phyloP scores from a whole-genome alignment of 2,888 invertebrate genomes.

The Trachelus tabidus region DNA sequence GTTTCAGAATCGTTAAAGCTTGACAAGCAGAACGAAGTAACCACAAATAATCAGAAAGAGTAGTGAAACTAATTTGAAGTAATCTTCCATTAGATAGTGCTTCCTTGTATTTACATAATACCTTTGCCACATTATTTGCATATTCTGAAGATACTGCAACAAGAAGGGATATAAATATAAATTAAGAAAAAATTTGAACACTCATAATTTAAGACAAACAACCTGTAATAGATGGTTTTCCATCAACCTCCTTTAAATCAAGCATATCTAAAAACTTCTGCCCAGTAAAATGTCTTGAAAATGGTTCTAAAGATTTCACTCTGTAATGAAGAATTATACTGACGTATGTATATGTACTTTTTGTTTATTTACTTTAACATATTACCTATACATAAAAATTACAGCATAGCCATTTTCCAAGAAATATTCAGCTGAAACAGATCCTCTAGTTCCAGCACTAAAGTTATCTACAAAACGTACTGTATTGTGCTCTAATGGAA shows the following conservation, averaged over 20 bases:
- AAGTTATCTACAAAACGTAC: conserved; percentile 99
- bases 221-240: conserved; percentile 76
- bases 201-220: neutral
- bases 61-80: conserved; percentile 83
- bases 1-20: conserved; percentile 76
- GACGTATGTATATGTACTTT: neutral
- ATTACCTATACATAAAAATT: conserved; percentile 86
- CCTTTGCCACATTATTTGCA: conserved; percentile 77
- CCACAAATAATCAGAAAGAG: conserved; percentile 94
- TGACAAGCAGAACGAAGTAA: conserved; percentile 85
- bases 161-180: conserved; percentile 1
- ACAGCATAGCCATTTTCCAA: conserved; percentile 88
- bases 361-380: conserved; percentile 5
- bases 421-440: conserved; percentile 96
- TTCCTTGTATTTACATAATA: conserved; percentile 82
- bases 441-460: conserved; percentile 95
- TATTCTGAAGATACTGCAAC: conserved; percentile 77
- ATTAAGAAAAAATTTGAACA: neutral
- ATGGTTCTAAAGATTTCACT: conserved; percentile 90
- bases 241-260: conserved; percentile 73
- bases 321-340: conserved; percentile 67
- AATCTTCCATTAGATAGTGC: conserved; percentile 81
- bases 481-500: conserved; percentile 96
- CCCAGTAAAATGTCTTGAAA: conserved; percentile 85
- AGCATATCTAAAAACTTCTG: conserved; percentile 85